These are phyloP conservation scores for Physella acuta DNA, from an alignment of 1,140 invertebrate genomes.

Conservation along the genomic window DNA sequence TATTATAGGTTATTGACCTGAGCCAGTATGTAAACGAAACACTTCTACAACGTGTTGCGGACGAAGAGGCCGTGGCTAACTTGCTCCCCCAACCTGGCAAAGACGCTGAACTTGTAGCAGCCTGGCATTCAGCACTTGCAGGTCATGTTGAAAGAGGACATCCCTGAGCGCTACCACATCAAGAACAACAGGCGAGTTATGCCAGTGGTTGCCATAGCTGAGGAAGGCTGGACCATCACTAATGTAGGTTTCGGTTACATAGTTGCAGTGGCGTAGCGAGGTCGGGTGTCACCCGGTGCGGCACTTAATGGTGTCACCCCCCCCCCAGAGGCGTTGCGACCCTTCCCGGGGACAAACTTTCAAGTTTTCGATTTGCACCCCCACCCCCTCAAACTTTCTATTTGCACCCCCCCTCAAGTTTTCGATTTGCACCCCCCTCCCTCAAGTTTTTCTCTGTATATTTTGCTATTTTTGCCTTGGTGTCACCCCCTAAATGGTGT, in stretches of 20 bases:
- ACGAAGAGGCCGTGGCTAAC: constrained; percentile 29
- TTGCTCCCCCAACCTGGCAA: constrained; percentile 30
- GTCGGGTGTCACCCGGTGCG: too few relatives aligned
- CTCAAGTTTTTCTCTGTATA: too few relatives aligned
- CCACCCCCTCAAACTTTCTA: too few relatives aligned
- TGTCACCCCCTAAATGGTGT: too few relatives aligned
- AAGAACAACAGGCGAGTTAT: constrained; percentile 46
- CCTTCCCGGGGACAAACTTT: too few relatives aligned
- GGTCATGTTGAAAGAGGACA: constrained; percentile 52
- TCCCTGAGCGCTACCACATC: constrained; percentile 52
- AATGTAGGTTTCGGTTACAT: constrained; percentile 39
- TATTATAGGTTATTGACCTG: constrained; percentile 29
- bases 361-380: too few relatives aligned
- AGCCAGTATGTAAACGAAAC: constrained; percentile 16
- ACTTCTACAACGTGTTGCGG: constrained; percentile 11
- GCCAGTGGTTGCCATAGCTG: constrained; percentile 49
- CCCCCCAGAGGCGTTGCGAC: too few relatives aligned
- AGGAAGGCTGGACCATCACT: constrained; percentile 51
- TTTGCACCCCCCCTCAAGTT: too few relatives aligned
- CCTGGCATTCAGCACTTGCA: constrained; percentile 20
- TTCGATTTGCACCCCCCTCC: too few relatives aligned
- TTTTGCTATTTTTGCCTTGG: too few relatives aligned
- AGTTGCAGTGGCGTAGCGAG: too few relatives aligned
- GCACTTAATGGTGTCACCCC: too few relatives aligned
- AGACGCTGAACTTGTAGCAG: constrained; percentile 20